phyloP scores from a whole-genome alignment of 2,888 invertebrate genomes.

The Acanthosepion pharaonis region DNA sequence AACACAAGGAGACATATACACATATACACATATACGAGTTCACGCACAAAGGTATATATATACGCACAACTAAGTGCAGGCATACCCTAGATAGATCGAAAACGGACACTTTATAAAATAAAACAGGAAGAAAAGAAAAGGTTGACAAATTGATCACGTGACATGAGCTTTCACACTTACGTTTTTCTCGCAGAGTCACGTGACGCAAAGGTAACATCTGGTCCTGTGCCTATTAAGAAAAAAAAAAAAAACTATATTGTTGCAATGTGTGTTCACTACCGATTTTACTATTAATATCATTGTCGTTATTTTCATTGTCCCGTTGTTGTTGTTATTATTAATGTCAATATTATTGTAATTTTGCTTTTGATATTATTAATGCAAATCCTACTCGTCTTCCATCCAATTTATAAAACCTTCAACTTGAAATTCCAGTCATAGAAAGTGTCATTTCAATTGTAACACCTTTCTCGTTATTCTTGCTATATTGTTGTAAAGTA shows the following conservation, averaged over 20 bases:
- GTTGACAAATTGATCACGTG: constrained; percentile 33
- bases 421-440: too few relatives aligned
- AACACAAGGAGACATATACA: too few relatives aligned
- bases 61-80: too few relatives aligned
- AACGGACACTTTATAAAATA: background rate
- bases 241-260: background rate
- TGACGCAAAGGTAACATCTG: background rate
- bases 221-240: background rate
- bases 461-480: too few relatives aligned
- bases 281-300: background rate
- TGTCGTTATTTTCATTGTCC: background rate
- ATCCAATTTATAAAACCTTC: too few relatives aligned
- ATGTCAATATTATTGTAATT: background rate
- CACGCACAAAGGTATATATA: background rate
- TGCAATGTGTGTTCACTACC: background rate
- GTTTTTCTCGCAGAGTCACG: background rate
- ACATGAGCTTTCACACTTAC: background rate
- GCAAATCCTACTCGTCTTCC: too few relatives aligned
- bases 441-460: too few relatives aligned
- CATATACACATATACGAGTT: background rate
- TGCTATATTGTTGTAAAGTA: too few relatives aligned
- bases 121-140: background rate
- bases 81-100: background rate
- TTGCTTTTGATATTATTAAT: background rate
- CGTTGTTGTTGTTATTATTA: background rate